Evolutionary conservation across 2,113 vertebrate species (phyloP).

Genomic region (Delphinapterus leucas): DNA sequence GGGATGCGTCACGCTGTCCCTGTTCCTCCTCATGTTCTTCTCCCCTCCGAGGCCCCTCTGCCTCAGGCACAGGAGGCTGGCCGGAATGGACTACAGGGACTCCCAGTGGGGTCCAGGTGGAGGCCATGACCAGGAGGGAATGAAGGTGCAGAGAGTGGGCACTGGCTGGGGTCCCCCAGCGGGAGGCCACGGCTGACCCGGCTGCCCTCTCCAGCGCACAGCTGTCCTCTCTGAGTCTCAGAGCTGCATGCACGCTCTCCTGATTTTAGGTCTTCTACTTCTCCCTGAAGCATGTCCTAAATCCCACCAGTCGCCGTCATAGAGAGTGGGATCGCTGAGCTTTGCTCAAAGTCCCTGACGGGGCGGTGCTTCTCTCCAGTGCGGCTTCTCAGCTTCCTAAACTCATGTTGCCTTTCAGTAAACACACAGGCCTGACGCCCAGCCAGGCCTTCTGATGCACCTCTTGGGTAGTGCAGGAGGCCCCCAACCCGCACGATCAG

Average conservation of each 20-base stretch:
- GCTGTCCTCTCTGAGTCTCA: background rate
- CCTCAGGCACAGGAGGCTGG: background rate
- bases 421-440: background rate
- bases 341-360: background rate
- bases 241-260: rapidly evolving
- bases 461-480: background rate
- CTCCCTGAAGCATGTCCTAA: background rate
- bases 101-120: background rate
- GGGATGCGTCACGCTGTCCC: rapidly evolving
- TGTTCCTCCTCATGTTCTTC: background rate
- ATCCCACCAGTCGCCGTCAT: rapidly evolving
- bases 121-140: background rate
- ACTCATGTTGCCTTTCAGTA: background rate
- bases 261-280: background rate
- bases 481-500: rapidly evolving
- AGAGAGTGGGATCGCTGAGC: background rate
- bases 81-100: rapidly evolving
- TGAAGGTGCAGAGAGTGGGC: background rate
- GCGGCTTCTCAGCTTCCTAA: background rate
- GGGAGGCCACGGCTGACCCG: background rate
- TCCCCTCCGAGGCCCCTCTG: background rate
- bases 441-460: background rate
- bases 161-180: rapidly evolving
- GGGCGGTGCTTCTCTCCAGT: background rate
- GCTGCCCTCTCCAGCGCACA: background rate